Base-by-base conservation (phyloP, 37 sponge, comb jelly and placozoan species). In the Cladorhizidae sp. region DNA sequence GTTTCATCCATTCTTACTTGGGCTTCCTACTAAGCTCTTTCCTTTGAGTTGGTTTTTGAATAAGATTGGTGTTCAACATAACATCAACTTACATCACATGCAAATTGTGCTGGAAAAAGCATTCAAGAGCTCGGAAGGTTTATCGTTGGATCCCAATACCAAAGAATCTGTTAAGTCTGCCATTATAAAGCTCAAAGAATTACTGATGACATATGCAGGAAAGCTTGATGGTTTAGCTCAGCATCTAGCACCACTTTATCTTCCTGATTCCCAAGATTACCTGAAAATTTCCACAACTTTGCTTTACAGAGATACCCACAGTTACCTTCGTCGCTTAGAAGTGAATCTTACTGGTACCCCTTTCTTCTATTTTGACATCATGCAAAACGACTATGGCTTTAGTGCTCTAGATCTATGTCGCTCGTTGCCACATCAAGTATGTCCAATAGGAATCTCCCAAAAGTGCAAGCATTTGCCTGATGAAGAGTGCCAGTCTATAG, bases 1-100 rank as follows among this genome's bases (percentile, higher is more conserved):
- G 12, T 73, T 45, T 42, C 43, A 73, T 29, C 89, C 89, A 62
- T 88, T 76, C 61, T 62, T 88, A 31, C 78, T 83, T 67, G 2
- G 14, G 3, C 29, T 83, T 35, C 83, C 84, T 15, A 11, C 5
- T 42, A 45, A 55, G 23, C 35, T 88, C 57, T 15, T 21, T 0
- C 2, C 35, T n/a, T 40, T 58, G 3, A 18, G 40, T 22, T 7
- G 38, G n/a, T 23, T 80, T 25, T 37, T 87, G 21, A 21, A 76
- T 21, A 69, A 37, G 2, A 70, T 87, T 25, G 82, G 64, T 39
- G 51, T 87, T 0, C 5, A 26, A 12, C 17, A 29, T 31, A 18
- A 0, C 0, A 32, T 87, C 1, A 70, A 40, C 1, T 40, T 81
- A 1, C 23, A 28, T 0, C 87, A 86, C 49, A 17, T 79, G 25